Conservation (phyloP, 2,113 vertebrate genomes). For the Xenopus laevis region DNA sequence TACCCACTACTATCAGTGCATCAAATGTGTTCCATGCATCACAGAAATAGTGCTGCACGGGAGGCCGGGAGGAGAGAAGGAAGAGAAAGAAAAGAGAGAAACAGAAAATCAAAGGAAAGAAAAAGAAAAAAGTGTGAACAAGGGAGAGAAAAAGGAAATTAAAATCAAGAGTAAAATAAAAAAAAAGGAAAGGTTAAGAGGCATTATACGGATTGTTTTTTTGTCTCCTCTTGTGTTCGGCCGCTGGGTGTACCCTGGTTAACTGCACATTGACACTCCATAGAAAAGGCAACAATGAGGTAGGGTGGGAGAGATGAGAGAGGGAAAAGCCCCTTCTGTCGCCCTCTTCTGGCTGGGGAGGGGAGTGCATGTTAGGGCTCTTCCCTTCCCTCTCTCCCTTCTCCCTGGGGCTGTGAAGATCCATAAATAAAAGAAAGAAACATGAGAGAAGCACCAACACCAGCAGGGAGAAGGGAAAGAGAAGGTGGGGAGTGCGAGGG, state of each 20-base stretch:
- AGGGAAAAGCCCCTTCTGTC: conserved; percentile 19
- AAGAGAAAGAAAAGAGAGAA: conserved; percentile 55
- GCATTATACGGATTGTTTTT: conserved; percentile 1
- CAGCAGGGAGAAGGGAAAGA: conserved; percentile 50
- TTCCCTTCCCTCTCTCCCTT: conserved; percentile 60
- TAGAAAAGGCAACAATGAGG: conserved; percentile 2
- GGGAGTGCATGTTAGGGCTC: conserved; percentile 23
- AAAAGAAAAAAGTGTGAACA: conserved; percentile 66
- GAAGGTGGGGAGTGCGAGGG: conserved; percentile 52
- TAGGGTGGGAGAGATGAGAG: conserved; percentile 18
- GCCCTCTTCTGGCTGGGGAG: neutral
- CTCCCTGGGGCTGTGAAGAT: conserved; percentile 66
- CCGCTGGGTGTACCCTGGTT: conserved; percentile 14
- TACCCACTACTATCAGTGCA: conserved; percentile 99
- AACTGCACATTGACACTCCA: conserved; percentile 24
- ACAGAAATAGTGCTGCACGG: conserved; percentile 99
- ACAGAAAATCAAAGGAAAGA: conserved; percentile 47
- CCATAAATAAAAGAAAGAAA: conserved; percentile 56
- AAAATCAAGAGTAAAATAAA: conserved; percentile 91
- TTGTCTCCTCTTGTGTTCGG: conserved; percentile 33
- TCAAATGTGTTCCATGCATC: conserved; percentile 99
- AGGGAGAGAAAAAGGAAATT: conserved; percentile 82
- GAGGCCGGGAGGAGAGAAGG: conserved; percentile 67
- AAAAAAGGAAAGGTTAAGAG: conserved; percentile 60
- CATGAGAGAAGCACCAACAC: conserved; percentile 54